A percentile compares a stretch with the other conserved stretches of the same genome.
phyloP scores from a whole-genome alignment of 2,888 invertebrate species.

The Perizoma affinitatum region DNA sequence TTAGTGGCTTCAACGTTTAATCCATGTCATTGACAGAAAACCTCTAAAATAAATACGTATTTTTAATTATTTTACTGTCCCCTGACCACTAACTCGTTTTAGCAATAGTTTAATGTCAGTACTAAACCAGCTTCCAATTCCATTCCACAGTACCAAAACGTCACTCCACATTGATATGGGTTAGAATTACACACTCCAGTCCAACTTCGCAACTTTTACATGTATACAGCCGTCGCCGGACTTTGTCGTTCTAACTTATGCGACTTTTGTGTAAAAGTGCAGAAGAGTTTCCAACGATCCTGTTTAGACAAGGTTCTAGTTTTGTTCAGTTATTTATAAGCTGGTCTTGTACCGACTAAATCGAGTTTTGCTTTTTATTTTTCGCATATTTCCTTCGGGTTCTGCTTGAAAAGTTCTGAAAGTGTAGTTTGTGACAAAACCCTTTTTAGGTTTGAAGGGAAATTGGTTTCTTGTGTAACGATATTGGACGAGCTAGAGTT shows the following conservation, averaged over 20 bases:
- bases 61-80: constrained; percentile 26
- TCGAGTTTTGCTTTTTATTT: constrained; percentile 52
- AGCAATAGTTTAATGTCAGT: constrained; percentile 37
- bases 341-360: constrained; percentile 41
- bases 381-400: constrained; percentile 43
- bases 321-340: constrained; percentile 29
- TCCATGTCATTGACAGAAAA: neutral
- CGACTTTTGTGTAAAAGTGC: constrained; percentile 2
- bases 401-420: constrained; percentile 37
- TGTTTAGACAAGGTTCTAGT: constrained; percentile 22
- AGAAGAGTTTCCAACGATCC: constrained; percentile 5
- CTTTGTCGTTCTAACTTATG: constrained; percentile 20
- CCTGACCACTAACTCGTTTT: constrained; percentile 27
- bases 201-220: constrained; percentile 28
- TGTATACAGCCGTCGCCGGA: constrained; percentile 19
- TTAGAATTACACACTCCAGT: constrained; percentile 36
- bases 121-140: constrained; percentile 39
- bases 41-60: constrained; percentile 22
- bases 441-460: constrained; percentile 40
- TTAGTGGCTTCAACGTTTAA: no score
- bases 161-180: constrained; percentile 43
- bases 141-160: constrained; percentile 29
- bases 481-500: constrained; percentile 22
- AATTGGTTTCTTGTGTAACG: constrained; percentile 40
- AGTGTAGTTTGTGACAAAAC: constrained; percentile 39